Conservation (phyloP, 2,888 invertebrate species). For the Xestoiulus laeticollis region DNA sequence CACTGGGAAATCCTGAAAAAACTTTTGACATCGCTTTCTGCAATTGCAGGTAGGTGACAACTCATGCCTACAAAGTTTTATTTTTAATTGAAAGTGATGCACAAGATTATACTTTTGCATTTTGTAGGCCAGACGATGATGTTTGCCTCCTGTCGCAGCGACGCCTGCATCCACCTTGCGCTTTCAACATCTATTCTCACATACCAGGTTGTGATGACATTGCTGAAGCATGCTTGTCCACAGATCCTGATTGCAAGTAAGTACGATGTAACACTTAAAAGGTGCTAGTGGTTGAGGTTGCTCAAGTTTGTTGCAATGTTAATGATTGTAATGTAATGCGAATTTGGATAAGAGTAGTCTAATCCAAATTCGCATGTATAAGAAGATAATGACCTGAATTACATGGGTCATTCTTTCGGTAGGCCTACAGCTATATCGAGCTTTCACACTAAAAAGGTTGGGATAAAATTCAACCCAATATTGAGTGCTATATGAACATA, state of each 20-base stretch:
- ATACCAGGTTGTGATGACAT: constrained; percentile 87
- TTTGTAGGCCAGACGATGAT: constrained; percentile 73
- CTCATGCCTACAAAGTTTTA: background rate
- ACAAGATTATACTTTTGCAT: background rate
- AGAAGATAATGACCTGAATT: no score
- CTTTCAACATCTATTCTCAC: constrained; percentile 78
- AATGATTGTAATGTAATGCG: background rate
- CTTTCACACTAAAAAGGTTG: no score
- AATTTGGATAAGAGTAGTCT: no score
- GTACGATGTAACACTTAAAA: background rate
- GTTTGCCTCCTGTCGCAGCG: constrained; percentile 90
- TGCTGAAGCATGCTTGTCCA: constrained; percentile 79
- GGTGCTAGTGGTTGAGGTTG: no score
- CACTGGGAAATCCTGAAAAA: constrained; percentile 54
- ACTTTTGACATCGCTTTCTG: constrained; percentile 55
- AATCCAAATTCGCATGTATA: no score
- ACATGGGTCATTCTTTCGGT: no score
- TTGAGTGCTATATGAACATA: no score
- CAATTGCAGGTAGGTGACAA: constrained; percentile 54
- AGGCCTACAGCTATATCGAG: no score
- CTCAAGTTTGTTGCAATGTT: background rate
- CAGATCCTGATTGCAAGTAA: constrained; percentile 85
- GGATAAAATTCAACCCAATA: no score
- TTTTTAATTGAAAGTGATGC: no score
- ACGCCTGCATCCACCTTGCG: constrained; percentile 87